phyloP scores from a whole-genome alignment of 2,113 vertebrate species.

The Steatornis caripensis region DNA sequence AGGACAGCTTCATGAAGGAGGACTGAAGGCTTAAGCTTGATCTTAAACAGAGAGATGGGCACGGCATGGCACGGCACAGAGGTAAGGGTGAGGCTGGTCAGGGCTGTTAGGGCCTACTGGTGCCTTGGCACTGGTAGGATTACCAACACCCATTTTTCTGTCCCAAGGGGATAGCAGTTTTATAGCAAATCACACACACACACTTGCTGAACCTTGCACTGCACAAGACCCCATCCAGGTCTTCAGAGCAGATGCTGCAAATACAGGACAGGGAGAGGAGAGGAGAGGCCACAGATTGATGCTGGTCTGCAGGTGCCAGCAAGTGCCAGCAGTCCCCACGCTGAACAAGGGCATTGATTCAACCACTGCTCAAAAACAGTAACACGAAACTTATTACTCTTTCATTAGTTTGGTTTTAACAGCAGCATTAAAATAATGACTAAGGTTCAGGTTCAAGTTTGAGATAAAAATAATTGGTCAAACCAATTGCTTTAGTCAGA shows the following conservation, averaged over 20 bases:
- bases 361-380: neutral
- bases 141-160: neutral
- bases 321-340: neutral
- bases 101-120: neutral
- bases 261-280: fast-evolving
- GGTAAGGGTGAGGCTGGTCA: neutral
- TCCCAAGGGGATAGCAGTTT: neutral
- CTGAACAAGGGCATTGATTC: neutral
- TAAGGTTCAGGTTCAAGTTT: neutral
- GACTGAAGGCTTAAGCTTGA: neutral
- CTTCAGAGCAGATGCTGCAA: neutral
- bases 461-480: neutral
- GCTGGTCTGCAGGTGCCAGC: neutral
- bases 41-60: neutral
- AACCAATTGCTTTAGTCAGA: neutral
- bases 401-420: neutral
- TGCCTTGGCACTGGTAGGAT: neutral
- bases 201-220: neutral
- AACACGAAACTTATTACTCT: neutral
- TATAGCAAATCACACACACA: neutral
- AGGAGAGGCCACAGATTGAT: neutral
- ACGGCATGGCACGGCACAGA: fast-evolving
- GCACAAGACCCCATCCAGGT: neutral
- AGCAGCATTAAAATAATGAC: neutral
- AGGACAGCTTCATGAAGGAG: neutral